Base-by-base conservation (phyloP, 2,888 invertebrate genomes). In the Drosophila borealis region DNA sequence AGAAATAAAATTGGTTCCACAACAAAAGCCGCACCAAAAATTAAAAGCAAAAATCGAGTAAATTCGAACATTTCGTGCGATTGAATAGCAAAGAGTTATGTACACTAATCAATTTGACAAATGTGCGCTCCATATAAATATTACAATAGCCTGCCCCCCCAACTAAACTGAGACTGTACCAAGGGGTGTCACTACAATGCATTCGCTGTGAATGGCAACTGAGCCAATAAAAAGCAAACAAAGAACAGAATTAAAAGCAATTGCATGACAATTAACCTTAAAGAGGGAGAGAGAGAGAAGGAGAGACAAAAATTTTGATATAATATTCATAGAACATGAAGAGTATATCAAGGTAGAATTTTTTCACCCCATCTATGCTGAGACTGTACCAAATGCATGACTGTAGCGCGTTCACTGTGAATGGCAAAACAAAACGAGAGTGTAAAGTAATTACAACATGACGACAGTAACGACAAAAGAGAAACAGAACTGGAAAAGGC, bases 11-110 rank as follows among this genome's bases (percentile, higher is more conserved):
- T 42, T 21, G 14, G 53, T 17, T 11, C 36, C 54, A 63, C 48
- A 79, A 84, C 75, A 82, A 89, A 89, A 76, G 76, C 50, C 51
- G 37, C 53, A 46, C 76, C 53, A 49, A 70, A 79, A 70, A 85
- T 81, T 69, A 81, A 74, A 81, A 67, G 63, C 61, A 13, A 68
- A 41, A 73, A 65, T 59, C 81, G 56, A 84, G 62, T 81, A 55
- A 82, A 89, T 89, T 84, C 69, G 60, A 62, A 50, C 67, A 67
- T 56, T 73, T 59, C 54, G 45, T 59, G 34, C 37, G 70, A 39
- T 45, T 36, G 41, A 45, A 37, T 41, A 34, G 25, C 8, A 25
- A 45, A 70, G 36, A 37, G 56, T 54, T 46, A 36, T 37, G 42
- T 54, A 41, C 46, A 70, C 46, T 67, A 45, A 42, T 49, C 39